These are phyloP conservation scores for Aphrophora alni DNA, from an alignment of 2,888 invertebrate genomes.

Conservation along the genomic window DNA sequence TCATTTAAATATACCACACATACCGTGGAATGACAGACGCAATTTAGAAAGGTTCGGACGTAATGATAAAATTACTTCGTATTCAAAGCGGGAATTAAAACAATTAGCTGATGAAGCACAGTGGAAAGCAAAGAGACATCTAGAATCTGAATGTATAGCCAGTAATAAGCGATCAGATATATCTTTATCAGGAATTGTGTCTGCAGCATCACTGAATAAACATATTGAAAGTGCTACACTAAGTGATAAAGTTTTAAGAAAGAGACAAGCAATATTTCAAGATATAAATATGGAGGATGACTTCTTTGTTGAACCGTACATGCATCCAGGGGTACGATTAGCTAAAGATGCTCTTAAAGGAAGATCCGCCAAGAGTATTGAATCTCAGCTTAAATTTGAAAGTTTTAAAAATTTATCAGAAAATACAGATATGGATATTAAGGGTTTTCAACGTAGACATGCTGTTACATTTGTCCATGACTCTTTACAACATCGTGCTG, in stretches of 20 bases:
- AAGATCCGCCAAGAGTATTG: slow-evolving; percentile 78
- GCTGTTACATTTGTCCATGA: slow-evolving; percentile 53
- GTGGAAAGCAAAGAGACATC: background rate
- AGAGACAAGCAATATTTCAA: background rate
- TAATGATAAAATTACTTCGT: background rate
- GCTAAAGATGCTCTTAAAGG: slow-evolving; percentile 64
- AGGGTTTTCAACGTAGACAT: slow-evolving; percentile 55
- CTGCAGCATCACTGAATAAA: background rate
- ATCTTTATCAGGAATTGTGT: background rate
- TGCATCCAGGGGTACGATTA: slow-evolving; percentile 25
- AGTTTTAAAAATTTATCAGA: slow-evolving; percentile 57
- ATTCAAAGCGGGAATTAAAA: background rate
- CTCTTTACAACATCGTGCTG: slow-evolving; percentile 55
- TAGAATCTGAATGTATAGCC: background rate
- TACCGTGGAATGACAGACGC: background rate
- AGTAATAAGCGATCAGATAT: background rate
- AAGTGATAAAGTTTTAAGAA: background rate
- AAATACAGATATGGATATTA: slow-evolving; percentile 58
- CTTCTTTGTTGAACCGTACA: slow-evolving; percentile 15
- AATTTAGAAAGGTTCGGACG: background rate
- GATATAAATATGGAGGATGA: background rate
- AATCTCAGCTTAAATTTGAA: slow-evolving; percentile 56
- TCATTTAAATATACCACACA: background rate
- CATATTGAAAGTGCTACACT: background rate
- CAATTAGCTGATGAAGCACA: background rate